Conservation (phyloP, 2,797 vertebrate species). For the Petrocephalus sullivani region DNA sequence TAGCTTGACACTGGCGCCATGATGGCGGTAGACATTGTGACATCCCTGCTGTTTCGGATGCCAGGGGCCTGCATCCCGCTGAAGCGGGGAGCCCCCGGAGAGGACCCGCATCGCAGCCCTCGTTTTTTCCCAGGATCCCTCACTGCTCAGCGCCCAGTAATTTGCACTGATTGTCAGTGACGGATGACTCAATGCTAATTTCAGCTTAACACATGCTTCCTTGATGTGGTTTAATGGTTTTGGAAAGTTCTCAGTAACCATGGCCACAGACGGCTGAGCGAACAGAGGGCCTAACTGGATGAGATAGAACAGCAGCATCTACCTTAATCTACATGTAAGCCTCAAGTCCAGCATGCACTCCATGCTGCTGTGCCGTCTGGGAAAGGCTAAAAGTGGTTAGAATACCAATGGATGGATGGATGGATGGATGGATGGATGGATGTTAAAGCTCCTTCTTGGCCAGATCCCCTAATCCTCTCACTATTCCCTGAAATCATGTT, state of each 20-base stretch:
- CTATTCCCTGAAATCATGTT: background rate
- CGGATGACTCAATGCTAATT: background rate
- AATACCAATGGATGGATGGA: background rate
- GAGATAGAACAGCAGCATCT: background rate
- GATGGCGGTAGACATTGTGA: background rate
- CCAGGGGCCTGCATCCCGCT: background rate
- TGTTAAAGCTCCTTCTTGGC: background rate
- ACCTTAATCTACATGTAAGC: background rate
- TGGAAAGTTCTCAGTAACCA: background rate
- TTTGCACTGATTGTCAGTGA: background rate
- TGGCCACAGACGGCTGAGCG: background rate
- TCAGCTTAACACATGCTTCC: background rate
- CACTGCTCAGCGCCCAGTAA: background rate
- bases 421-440: background rate
- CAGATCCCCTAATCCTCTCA: background rate
- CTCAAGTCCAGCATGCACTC: background rate
- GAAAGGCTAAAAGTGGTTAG: background rate
- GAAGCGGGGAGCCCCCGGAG: background rate
- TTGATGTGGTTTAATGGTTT: slow-evolving; percentile 1
- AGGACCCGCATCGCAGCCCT: background rate
- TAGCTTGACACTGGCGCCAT: background rate
- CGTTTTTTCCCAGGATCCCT: background rate
- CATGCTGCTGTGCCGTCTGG: background rate
- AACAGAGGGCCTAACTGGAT: background rate
- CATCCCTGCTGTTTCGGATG: background rate